phyloP scores from a whole-genome alignment of 2,888 invertebrate genomes.

The Geophilus truncorum region DNA sequence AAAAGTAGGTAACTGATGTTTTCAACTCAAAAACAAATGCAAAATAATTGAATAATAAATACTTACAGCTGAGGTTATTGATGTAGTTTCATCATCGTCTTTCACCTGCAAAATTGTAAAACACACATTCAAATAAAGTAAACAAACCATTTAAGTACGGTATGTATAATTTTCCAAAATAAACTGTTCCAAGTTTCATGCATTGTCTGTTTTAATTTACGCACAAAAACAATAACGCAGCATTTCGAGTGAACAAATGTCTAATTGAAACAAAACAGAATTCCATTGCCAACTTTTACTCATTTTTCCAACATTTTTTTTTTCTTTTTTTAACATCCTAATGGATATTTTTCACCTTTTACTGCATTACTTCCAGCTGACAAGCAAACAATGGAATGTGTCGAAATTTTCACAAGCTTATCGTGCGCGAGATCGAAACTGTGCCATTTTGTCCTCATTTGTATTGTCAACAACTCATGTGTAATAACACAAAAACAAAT shows the following conservation, averaged over 20 bases:
- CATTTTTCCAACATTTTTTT: too few species aligned
- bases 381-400: not conserved
- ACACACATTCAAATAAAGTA: too few species aligned
- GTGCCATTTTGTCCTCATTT: not conserved
- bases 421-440: not conserved
- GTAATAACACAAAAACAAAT: conserved; percentile 8
- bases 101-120: conserved; percentile 55
- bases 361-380: not conserved
- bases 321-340: not conserved
- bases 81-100: conserved; percentile 68
- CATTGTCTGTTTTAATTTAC: not conserved
- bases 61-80: conserved; percentile 56
- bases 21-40: too few species aligned
- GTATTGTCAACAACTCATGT: conserved; percentile 1
- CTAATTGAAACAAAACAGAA: not conserved
- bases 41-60: not conserved
- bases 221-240: not conserved
- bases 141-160: too few species aligned
- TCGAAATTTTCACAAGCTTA: conserved; percentile 7
- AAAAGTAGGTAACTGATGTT: too few species aligned
- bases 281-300: too few species aligned
- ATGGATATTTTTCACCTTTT: too few species aligned
- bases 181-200: too few species aligned
- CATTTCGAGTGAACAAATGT: not conserved
- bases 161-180: too few species aligned